Evolutionary conservation across 1,140 invertebrate genomes (phyloP).

Genomic region (Adelges cooleyi): DNA sequence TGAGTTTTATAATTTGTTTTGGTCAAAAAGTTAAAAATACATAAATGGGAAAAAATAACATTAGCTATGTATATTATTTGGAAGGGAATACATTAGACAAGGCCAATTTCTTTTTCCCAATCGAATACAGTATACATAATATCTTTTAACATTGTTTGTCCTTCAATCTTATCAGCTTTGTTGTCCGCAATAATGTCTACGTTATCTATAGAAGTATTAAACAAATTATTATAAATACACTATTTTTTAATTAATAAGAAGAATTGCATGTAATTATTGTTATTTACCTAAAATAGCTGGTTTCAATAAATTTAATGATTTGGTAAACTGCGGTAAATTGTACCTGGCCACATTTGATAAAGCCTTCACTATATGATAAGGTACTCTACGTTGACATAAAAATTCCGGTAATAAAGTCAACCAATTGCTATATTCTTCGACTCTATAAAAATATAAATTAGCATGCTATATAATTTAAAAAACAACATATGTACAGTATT

Average conservation of each 20-base stretch:
- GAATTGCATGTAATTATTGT: not conserved
- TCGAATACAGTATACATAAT: conserved; percentile 15
- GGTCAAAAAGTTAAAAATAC: no score
- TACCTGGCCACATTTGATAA: conserved; percentile 4
- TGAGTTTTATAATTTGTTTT: no score
- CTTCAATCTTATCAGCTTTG: conserved; percentile 5
- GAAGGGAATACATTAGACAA: not conserved
- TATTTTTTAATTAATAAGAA: not conserved
- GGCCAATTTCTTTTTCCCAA: conserved; percentile 21
- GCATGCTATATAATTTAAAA: not conserved
- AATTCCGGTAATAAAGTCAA: conserved; percentile 15
- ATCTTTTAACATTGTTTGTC: conserved; percentile 9
- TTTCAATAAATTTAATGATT: not conserved
- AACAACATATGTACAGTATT: not conserved
- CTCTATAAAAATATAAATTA: conserved; percentile 12
- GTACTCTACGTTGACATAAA: conserved; percentile 9
- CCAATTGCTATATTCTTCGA: conserved; percentile 6
- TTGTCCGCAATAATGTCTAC: conserved; percentile 8
- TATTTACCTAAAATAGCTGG: not conserved
- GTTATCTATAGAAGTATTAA: not conserved
- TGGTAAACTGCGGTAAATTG: conserved; percentile 10
- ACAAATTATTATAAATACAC: not conserved
- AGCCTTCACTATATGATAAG: conserved; percentile 7
- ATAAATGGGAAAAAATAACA: no score
- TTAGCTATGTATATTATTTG: no score